Evolutionary conservation across 2,888 invertebrate species (phyloP), one percentile per base, ranked within the genome.

Genomic region (Embidobia sp.): DNA sequence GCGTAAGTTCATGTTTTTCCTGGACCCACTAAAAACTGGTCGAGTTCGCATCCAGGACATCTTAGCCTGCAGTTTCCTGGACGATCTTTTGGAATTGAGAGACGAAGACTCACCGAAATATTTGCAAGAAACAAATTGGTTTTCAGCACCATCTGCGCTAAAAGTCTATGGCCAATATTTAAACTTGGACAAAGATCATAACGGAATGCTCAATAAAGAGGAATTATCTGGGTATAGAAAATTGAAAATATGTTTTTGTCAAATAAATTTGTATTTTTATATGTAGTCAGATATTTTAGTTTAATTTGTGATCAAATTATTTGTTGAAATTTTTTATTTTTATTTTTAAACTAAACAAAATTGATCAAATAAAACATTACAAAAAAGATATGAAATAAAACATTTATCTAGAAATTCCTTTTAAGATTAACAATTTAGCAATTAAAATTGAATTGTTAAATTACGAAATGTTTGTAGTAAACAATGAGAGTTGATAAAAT

Each of bases 131-230:
- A 94, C 94, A 81, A 97, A 97, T 89, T 97, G 96, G 96, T 97
- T 97, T 89, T 96, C 97, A 26, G 95, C 96, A 22, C 93, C 96
- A 0, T 96, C 96, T 0, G 97, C 98, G 0, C 90, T 98, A 10
- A 92, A 96, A 35, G 96, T 98, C 1, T 98, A 98, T 88, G 97
- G 97, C 0, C 97, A 97, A 88, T 99, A 98, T 88, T 92, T 98
- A 33, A 97, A 97, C 89, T 91, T 99, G 75, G 99, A 99, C 87
- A 93, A 95, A 77, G 97, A 98, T 89, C 97, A 97, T 83, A 98
- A 98, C 89, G 97, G 98, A 16, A 97, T 98, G 97, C 92, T 99
- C 1, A 97, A 95, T 86, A 95, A 96, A 87, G 93, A 94, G 61
- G 98, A 98, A 90, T 90, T 98, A 44, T 94, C 95, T 2, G 95